These are phyloP conservation scores for Propithecus deckenii DNA, from an alignment of 2,797 vertebrate genomes.

Conservation along the genomic window DNA sequence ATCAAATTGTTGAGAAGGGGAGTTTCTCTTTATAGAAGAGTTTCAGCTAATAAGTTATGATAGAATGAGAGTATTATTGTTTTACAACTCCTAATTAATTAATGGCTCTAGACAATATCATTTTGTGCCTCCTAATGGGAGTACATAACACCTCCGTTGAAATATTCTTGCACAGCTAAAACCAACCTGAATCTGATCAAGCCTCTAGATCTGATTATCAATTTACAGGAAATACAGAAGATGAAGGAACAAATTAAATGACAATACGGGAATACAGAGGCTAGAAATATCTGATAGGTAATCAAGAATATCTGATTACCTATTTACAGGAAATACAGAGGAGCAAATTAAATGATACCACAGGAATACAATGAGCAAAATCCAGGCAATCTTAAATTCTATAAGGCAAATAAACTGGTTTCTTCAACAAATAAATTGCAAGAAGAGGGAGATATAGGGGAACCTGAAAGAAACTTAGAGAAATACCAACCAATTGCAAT, in stretches of 20 bases:
- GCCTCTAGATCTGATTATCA: slow-evolving; percentile 18
- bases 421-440: neutral
- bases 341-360: neutral
- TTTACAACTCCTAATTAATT: neutral
- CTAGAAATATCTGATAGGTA: neutral
- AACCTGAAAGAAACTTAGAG: neutral
- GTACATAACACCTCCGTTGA: neutral
- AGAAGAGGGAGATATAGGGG: neutral
- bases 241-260: neutral
- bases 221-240: slow-evolving; percentile 4
- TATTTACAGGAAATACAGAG: neutral
- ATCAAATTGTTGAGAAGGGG: neutral
- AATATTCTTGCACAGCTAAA: slow-evolving; percentile 9
- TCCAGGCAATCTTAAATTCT: neutral
- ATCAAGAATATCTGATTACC: neutral
- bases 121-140: neutral
- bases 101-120: neutral
- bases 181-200: neutral
- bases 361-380: neutral
- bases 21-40: slow-evolving; percentile 9
- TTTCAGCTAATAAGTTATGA: neutral
- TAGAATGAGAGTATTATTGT: neutral
- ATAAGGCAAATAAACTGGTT: neutral
- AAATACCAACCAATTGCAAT: neutral
- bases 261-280: neutral